phyloP scores from a whole-genome alignment of 1,140 invertebrate genomes.

The Triops cancriformis region DNA sequence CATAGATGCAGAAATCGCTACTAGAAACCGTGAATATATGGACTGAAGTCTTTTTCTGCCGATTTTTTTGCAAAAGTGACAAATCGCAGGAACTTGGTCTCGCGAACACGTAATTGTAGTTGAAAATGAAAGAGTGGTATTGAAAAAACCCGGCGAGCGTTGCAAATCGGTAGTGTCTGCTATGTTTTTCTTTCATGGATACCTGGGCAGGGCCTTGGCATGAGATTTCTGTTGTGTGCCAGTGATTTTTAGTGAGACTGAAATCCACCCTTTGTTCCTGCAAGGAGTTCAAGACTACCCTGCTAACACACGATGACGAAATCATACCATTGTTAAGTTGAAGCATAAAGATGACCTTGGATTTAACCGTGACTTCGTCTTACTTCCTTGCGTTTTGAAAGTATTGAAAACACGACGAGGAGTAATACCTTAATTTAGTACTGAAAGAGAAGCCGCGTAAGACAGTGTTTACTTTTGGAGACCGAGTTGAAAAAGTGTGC shows the following conservation, averaged over 20 bases:
- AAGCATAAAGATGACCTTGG: neutral
- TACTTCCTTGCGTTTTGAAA: neutral
- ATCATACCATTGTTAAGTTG: neutral
- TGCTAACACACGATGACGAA: neutral
- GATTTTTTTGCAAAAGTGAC: too few relatives aligned
- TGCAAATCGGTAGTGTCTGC: neutral
- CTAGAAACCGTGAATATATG: too few relatives aligned
- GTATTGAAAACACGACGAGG: neutral
- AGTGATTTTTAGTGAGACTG: conserved; percentile 1
- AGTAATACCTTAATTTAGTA: neutral
- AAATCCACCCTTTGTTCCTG: conserved; percentile 2
- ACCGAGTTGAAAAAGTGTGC: conserved; percentile 1
- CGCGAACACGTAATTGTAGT: too few relatives aligned
- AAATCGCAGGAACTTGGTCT: too few relatives aligned
- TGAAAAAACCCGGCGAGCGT: neutral
- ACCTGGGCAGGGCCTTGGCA: neutral
- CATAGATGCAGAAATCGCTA: too few relatives aligned
- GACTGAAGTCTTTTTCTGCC: too few relatives aligned
- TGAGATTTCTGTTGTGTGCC: neutral
- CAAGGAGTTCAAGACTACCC: neutral
- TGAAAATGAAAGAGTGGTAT: neutral
- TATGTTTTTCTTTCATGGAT: neutral
- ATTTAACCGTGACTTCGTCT: neutral
- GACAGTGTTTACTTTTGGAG: neutral
- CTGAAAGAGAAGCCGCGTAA: neutral